These are phyloP conservation scores for Drosophila histrio DNA, from an alignment of 2,888 invertebrate genomes.

Conservation along the genomic window DNA sequence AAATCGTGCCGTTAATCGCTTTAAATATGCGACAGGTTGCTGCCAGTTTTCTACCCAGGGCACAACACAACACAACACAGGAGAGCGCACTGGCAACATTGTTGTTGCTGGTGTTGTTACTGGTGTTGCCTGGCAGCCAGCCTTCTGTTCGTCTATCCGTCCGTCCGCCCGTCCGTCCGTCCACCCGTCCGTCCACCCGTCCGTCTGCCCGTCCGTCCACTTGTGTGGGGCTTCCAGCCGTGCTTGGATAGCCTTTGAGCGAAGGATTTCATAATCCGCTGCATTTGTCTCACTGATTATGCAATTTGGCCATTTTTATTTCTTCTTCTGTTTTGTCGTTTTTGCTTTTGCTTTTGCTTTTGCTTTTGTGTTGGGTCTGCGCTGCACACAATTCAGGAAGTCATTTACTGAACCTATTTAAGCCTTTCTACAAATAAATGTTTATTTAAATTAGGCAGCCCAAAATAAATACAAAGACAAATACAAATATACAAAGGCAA, in stretches of 20 bases:
- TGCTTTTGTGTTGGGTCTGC: not conserved
- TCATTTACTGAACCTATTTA: constrained; percentile 73
- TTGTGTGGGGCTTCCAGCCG: constrained; percentile 48
- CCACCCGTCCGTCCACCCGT: constrained; percentile 4
- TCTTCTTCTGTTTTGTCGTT: constrained; percentile 2
- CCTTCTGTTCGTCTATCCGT: constrained; percentile 8
- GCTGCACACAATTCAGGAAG: constrained; percentile 71
- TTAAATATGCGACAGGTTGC: constrained; percentile 75
- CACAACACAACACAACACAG: constrained; percentile 21
- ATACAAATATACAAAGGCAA: constrained; percentile 19
- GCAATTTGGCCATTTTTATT: constrained; percentile 53
- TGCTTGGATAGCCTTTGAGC: constrained; percentile 58
- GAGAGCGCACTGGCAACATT: too few species aligned
- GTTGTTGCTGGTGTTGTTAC: constrained; percentile 32
- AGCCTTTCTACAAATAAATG: constrained; percentile 76
- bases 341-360: not conserved
- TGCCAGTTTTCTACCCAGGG: constrained; percentile 54
- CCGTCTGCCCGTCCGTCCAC: constrained; percentile 4
- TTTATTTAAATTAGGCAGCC: constrained; percentile 73
- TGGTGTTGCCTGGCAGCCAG: constrained; percentile 39
- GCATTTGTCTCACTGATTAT: constrained; percentile 74
- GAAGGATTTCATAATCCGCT: constrained; percentile 73
- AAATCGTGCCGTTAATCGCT: constrained; percentile 76
- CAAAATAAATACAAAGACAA: constrained; percentile 54
- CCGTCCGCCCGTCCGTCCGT: not conserved